phyloP scores from a whole-genome alignment of 2,888 invertebrate species.

The Volucella inanis region DNA sequence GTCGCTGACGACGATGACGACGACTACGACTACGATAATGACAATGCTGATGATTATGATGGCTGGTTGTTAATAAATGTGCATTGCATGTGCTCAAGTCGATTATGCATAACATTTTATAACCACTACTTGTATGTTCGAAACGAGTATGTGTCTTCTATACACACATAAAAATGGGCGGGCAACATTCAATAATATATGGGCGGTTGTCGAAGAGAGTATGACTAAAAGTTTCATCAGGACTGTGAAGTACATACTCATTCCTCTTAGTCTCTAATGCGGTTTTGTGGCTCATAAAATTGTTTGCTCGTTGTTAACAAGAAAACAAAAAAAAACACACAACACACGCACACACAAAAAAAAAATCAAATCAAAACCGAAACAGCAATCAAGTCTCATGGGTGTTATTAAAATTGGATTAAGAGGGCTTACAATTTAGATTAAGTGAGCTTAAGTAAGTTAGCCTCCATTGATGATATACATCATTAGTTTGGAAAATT shows the following conservation, averaged over 20 bases:
- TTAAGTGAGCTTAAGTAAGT: slow-evolving; percentile 33
- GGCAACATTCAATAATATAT: slow-evolving; percentile 62
- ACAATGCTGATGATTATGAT: slow-evolving; percentile 67
- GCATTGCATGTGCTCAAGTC: slow-evolving; percentile 72
- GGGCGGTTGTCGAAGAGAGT: slow-evolving; percentile 42
- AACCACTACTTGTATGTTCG: slow-evolving; percentile 18
- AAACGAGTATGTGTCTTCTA: slow-evolving; percentile 32
- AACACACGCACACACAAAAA: neutral
- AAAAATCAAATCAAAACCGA: neutral
- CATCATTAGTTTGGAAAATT: neutral
- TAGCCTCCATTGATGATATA: slow-evolving; percentile 21
- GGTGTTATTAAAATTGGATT: slow-evolving; percentile 73
- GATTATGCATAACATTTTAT: slow-evolving; percentile 73
- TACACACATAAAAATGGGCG: slow-evolving; percentile 36
- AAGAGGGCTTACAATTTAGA: slow-evolving; percentile 49
- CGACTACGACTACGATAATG: slow-evolving; percentile 7
- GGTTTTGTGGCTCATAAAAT: slow-evolving; percentile 72
- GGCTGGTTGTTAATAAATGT: slow-evolving; percentile 73
- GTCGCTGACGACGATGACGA: slow-evolving; percentile 6
- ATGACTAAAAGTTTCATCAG: slow-evolving; percentile 14
- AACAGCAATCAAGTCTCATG: slow-evolving; percentile 54
- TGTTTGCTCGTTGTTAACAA: slow-evolving; percentile 64
- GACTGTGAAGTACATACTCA: neutral
- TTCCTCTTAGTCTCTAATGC: slow-evolving; percentile 45
- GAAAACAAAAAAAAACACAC: neutral